Conservation (phyloP, 2,113 vertebrate species). For the Leptosomus discolor region DNA sequence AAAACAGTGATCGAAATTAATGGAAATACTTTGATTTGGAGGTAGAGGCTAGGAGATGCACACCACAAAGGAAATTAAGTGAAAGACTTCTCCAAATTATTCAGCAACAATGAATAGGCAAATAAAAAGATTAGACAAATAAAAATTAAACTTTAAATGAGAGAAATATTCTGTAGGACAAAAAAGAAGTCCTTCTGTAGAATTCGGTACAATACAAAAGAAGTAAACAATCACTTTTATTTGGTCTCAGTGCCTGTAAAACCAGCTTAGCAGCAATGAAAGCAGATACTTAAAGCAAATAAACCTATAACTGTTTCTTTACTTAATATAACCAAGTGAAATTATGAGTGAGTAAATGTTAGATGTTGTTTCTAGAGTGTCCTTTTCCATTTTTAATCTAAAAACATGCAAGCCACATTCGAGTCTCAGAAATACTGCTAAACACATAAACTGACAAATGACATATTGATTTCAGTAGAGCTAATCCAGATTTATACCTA, state of each 20-base stretch:
- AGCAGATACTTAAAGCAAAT: neutral
- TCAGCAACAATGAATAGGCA: neutral
- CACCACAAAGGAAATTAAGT: neutral
- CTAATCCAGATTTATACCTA: neutral
- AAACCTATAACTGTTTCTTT: neutral
- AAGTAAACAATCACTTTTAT: neutral
- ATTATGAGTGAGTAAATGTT: neutral
- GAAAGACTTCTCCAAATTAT: neutral
- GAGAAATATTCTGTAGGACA: neutral
- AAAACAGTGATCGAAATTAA: neutral
- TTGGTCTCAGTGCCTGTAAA: neutral
- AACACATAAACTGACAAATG: neutral
- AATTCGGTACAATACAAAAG: neutral
- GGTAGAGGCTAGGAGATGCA: neutral
- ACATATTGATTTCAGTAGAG: neutral
- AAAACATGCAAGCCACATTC: neutral
- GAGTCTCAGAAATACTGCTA: neutral
- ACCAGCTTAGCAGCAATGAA: neutral
- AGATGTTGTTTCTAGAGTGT: neutral
- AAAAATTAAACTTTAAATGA: neutral
- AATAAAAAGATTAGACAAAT: neutral
- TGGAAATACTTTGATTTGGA: neutral
- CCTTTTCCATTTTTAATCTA: neutral
- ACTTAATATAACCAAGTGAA: neutral
- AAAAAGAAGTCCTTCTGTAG: neutral